A percentile compares a stretch with the other conserved stretches of the same genome.
phyloP scores from a whole-genome alignment of 2,888 invertebrate species.

The Athalia cordata region DNA sequence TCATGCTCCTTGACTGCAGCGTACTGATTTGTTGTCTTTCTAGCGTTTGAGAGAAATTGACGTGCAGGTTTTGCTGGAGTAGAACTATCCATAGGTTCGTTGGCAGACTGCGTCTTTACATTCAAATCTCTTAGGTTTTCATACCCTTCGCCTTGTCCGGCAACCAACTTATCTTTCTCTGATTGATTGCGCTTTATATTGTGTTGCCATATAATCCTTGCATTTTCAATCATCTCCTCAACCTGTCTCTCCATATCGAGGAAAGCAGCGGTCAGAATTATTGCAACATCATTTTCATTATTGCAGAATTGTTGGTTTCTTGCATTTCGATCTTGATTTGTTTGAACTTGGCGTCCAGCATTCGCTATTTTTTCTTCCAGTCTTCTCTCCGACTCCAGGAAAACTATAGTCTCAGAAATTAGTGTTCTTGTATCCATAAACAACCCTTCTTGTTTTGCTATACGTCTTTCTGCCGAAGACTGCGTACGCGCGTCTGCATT shows the following conservation, averaged over 20 bases:
- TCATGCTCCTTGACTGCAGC: slow-evolving; percentile 5
- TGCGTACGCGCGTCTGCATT: slow-evolving; percentile 61
- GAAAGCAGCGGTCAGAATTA: slow-evolving; percentile 65
- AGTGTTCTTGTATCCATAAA: slow-evolving; percentile 55
- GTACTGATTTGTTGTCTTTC: slow-evolving; percentile 31
- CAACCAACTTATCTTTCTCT: slow-evolving; percentile 57
- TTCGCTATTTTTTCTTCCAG: slow-evolving; percentile 65
- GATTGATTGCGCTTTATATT: slow-evolving; percentile 27
- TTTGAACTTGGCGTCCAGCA: slow-evolving; percentile 57
- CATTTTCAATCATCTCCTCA: slow-evolving; percentile 35
- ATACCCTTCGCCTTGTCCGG: slow-evolving; percentile 66
- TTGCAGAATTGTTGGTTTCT: slow-evolving; percentile 60
- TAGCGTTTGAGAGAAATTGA: slow-evolving; percentile 24
- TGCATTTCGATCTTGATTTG: slow-evolving; percentile 56
- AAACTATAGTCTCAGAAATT: slow-evolving; percentile 63
- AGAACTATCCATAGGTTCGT: slow-evolving; percentile 64
- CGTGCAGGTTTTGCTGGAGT: slow-evolving; percentile 64
- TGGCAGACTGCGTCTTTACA: slow-evolving; percentile 46
- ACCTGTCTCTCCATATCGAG: slow-evolving; percentile 65
- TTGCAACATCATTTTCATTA: slow-evolving; percentile 63
- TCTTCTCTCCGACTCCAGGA: slow-evolving; percentile 63
- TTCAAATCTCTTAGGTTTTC: slow-evolving; percentile 63
- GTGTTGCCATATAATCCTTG: slow-evolving; percentile 56
- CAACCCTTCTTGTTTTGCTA: slow-evolving; percentile 60
- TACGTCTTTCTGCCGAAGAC: slow-evolving; percentile 69